Conservation (phyloP, 2,797 vertebrate species). For the Myripristis murdjan region DNA sequence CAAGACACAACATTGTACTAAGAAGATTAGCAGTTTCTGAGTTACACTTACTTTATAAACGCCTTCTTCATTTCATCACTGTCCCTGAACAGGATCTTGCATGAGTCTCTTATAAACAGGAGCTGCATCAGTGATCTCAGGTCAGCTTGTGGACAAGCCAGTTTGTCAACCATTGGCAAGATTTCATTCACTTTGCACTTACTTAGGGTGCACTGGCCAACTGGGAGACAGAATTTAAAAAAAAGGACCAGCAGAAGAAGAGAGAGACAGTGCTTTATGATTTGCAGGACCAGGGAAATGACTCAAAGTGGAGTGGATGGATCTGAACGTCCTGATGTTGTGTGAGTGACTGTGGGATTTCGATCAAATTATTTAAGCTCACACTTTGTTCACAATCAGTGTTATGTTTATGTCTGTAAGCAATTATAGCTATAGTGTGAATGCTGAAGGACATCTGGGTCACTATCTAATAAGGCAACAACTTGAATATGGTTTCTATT, state of each 20-base stretch:
- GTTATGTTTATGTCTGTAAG: too few relatives aligned
- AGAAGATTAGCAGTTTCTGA: not conserved
- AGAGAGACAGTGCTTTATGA: too few relatives aligned
- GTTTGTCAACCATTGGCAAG: fast-evolving
- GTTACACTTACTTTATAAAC: conserved; percentile 49
- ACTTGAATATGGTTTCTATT: too few relatives aligned
- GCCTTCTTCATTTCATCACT: fast-evolving
- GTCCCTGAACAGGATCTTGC: not conserved
- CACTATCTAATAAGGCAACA: too few relatives aligned
- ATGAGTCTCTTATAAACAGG: not conserved
- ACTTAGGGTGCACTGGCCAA: fast-evolving
- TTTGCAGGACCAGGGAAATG: too few relatives aligned
- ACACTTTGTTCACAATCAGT: too few relatives aligned
- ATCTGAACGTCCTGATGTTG: too few relatives aligned
- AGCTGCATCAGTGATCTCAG: not conserved
- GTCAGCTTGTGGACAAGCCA: fast-evolving
- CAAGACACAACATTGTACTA: not conserved
- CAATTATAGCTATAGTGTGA: too few relatives aligned
- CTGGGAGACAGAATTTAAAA: conserved; percentile 16
- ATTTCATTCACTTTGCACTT: fast-evolving
- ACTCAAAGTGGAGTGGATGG: too few relatives aligned
- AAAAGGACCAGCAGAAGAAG: not conserved
- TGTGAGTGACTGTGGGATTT: too few relatives aligned
- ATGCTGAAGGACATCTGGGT: too few relatives aligned
- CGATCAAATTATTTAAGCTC: too few relatives aligned